Evolutionary conservation across 2,113 vertebrate genomes (phyloP), one percentile per base, ranked within the genome.

Genomic region (Turnix velox): DNA sequence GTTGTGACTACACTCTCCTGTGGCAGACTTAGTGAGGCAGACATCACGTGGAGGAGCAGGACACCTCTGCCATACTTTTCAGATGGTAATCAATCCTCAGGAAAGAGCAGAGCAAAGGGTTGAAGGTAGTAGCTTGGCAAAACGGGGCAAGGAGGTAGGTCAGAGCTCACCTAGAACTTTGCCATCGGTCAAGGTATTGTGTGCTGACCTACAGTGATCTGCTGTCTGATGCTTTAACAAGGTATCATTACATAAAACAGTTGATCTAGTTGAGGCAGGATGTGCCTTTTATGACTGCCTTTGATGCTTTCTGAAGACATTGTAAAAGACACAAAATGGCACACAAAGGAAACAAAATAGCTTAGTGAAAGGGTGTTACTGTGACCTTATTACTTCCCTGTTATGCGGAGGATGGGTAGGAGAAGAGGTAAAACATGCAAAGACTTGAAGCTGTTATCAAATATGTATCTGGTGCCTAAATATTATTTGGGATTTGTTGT

Each of bases 31-130:
- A 1, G 22, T 6, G 28, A 20, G 46, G 15, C 39, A 23, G 6
- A 10, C 7, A 5, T 23, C 12, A 7, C 16, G 0, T 3, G 13
- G 42, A 28, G 55, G 37, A 46, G 19, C 43, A 42, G 7, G 37
- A n/a, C 3, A 0, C 14, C 40, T 19, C 2, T 57, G 58, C 28
- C 6, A 1, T 17, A 0, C 10, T 27, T 5, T 28, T 58, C 5
- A 3, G 61, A 0, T 31, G 25, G 15, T n/a, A 22, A 10, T 59
- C 9, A 24, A 1, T 23, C 14, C 33, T 5, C 42, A 27, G 59
- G 58, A 72, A 62, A 30, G 45, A 83, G 25, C 59, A 69, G 59
- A 62, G 79, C 35, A 35, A 18, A 4, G 16, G 23, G 6, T 4
- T 76, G 40, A 37, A 62, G 61, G 59, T 30, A 7, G 22, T 57